Conservation (phyloP, 2,888 invertebrate species). For the Aleiodes alternator region DNA sequence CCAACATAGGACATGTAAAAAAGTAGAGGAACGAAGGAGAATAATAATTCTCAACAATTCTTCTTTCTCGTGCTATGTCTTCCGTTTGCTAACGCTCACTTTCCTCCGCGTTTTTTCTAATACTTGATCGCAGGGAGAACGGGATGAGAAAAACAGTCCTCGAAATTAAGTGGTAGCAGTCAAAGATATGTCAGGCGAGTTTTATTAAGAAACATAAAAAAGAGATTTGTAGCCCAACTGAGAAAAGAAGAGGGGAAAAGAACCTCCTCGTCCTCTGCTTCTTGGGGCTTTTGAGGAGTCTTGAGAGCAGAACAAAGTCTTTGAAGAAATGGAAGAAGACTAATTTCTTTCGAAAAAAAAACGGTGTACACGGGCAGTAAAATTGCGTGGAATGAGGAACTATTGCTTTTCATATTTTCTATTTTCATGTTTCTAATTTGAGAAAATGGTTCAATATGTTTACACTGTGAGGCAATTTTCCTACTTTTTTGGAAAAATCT, state of each 20-base stretch:
- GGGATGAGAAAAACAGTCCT: conserved; percentile 36
- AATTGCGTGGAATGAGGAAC: too few relatives aligned
- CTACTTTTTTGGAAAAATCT: too few relatives aligned
- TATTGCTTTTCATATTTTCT: too few relatives aligned
- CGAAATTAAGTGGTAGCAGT: conserved; percentile 75
- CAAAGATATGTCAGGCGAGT: conserved; percentile 74
- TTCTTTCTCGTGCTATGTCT: conserved; percentile 8
- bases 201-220: conserved; percentile 75
- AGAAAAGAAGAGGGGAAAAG: conserved; percentile 26
- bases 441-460: too few relatives aligned
- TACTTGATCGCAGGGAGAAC: conserved; percentile 44
- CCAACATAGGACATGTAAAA: conserved; percentile 37
- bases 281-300: background rate
- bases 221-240: conserved; percentile 71
- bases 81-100: conserved; percentile 16
- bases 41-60: conserved; percentile 31
- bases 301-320: too few relatives aligned
- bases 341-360: too few relatives aligned
- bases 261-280: background rate
- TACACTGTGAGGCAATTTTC: too few relatives aligned
- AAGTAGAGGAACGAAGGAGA: conserved; percentile 31
- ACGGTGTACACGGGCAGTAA: too few relatives aligned
- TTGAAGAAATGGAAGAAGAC: too few relatives aligned
- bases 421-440: too few relatives aligned
- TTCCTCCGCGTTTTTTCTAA: conserved; percentile 16